Percentiles rank a stretch among this genome's conserved stretches.
Evolutionary conservation across 2,888 invertebrate species (phyloP).

Genomic region (Drosophila fulvimacula): DNA sequence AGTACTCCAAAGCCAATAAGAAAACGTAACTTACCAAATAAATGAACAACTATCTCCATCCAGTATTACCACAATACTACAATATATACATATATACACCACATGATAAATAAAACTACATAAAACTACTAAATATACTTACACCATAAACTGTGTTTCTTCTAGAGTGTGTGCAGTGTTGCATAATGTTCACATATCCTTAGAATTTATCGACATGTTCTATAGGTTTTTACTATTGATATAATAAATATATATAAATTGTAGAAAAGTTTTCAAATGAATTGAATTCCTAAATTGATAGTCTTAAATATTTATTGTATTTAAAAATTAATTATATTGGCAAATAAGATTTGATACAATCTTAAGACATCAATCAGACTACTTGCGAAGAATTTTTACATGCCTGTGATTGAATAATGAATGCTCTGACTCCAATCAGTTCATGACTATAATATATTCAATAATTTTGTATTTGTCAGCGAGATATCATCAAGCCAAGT

Average conservation of each 20-base stretch:
- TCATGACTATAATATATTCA: too few species aligned
- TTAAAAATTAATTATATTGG: too few species aligned
- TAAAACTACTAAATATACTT: constrained; percentile 6
- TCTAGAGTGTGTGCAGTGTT: neutral
- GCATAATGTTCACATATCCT: neutral
- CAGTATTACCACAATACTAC: constrained; percentile 32
- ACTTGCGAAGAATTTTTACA: too few species aligned
- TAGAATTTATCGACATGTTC: neutral
- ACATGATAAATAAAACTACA: constrained; percentile 9
- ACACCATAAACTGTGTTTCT: constrained; percentile 14
- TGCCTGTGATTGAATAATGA: too few species aligned
- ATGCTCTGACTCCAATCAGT: too few species aligned
- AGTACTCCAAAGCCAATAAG: constrained; percentile 86
- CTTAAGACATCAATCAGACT: too few species aligned
- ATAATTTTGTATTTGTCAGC: too few species aligned
- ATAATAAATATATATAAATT: neutral
- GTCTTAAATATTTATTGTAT: too few species aligned
- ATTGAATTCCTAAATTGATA: too few species aligned
- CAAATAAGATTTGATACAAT: too few species aligned
- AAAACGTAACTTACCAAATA: constrained; percentile 32
- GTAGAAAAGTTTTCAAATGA: neutral
- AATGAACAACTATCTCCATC: constrained; percentile 53
- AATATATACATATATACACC: constrained; percentile 13
- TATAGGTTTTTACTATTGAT: neutral
- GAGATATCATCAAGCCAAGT: too few species aligned